Evolutionary conservation across 2,797 vertebrate species (phyloP), one percentile per base, ranked within the genome.

Genomic region (Podargus strigoides): DNA sequence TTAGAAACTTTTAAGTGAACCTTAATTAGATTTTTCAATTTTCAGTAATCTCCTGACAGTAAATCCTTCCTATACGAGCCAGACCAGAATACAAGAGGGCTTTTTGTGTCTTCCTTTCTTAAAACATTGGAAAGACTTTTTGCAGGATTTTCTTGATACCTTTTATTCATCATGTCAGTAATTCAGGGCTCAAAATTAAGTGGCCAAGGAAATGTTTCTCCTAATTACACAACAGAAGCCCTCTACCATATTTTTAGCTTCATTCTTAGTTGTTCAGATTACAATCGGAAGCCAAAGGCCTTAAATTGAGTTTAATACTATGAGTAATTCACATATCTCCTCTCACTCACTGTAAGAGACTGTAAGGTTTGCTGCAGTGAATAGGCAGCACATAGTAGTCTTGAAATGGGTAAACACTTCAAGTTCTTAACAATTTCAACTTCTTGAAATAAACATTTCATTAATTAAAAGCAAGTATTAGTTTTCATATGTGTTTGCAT

Each of bases 381-480:
- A 87, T 3, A 96, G 27, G 95, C 92, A 96, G 72, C 92, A 95
- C 75, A 92, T 95, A 94, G 95, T 93, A 94, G 95, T 83, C 81
- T 75, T 77, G 68, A 95, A 77, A 82, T 14, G 72, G 17, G 85
- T n/a, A 37, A 85, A 32, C 72, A 59, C 17, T 76, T 73, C 30
- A 69, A 26, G 41, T 42, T 69, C 32, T 68, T 56, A 55, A 55
- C 24, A 44, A 18, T 41, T 74, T 26, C 19, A 41, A 70, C 9
- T 36, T 60, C 34, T 15, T 28, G 12, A 72, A 41, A 42, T 12
- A 46, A 81, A 36, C 7, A 56, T 66, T 66, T 47, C 22, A 56
- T 47, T 15, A 88, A 55, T 22, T 73, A 55, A 73, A 85, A 90
- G 36, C 36, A 78, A 78, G 14, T 20, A n/a, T 27, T 44, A 19